Percentiles rank a stretch among this genome's conserved stretches.
phyloP scores from a whole-genome alignment of 53 echinoderm and acorn worm genomes.

The Mesocentrotus franciscanus region DNA sequence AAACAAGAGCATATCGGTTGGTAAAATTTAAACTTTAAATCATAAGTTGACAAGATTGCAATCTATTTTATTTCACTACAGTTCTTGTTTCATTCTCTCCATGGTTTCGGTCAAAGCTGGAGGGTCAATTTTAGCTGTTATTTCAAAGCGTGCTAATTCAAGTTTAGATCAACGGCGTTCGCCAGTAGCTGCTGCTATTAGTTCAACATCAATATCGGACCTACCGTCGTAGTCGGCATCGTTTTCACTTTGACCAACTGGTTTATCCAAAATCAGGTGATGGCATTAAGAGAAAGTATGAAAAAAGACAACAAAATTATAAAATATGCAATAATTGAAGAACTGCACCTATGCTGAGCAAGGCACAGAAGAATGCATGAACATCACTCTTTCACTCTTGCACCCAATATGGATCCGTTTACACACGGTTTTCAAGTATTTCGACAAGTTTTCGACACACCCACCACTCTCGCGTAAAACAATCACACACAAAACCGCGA shows the following conservation, averaged over 20 bases:
- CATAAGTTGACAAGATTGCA: background rate
- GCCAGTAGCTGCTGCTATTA: slow-evolving; percentile 52
- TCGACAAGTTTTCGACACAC: background rate
- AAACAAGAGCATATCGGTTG: background rate
- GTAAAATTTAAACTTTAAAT: background rate
- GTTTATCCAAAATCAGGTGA: slow-evolving; percentile 39
- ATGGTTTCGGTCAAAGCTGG: background rate
- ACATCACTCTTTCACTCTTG: background rate
- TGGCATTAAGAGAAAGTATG: slow-evolving; percentile 27
- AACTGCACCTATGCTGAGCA: background rate
- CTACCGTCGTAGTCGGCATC: slow-evolving; percentile 59
- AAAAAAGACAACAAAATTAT: background rate
- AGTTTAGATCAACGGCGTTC: background rate
- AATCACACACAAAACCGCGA: background rate
- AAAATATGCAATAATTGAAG: background rate
- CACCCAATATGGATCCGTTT: background rate
- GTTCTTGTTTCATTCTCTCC: background rate
- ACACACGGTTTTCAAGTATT: background rate
- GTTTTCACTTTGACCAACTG: slow-evolving; percentile 60
- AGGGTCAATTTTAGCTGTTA: background rate
- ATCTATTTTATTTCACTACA: background rate
- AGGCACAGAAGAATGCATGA: background rate
- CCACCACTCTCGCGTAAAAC: background rate
- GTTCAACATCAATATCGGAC: slow-evolving; percentile 54
- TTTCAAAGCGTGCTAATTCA: slow-evolving; percentile 12